Percentiles rank a stretch among this genome's conserved stretches.
Conservation (phyloP, 2,113 vertebrate species). For the Fregetta grallaria region DNA sequence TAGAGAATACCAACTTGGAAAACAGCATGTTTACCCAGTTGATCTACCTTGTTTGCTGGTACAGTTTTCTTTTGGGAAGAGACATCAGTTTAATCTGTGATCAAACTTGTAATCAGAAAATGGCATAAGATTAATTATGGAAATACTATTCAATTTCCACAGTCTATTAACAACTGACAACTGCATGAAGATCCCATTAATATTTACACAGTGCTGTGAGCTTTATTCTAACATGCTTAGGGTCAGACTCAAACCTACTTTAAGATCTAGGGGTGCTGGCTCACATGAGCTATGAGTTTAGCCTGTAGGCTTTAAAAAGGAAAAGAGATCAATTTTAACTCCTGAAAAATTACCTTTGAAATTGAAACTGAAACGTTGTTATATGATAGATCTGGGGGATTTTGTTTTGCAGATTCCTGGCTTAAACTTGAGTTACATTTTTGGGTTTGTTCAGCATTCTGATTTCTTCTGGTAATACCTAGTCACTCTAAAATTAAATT, state of each 20-base stretch:
- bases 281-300: neutral
- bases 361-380: neutral
- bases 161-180: constrained; percentile 69
- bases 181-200: constrained; percentile 54
- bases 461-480: neutral
- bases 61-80: constrained; percentile 23
- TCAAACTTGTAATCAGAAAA: constrained; percentile 73
- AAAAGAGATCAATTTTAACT: neutral
- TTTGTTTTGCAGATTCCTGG: neutral
- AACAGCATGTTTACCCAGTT: neutral
- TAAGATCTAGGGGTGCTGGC: neutral
- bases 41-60: neutral
- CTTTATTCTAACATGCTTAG: constrained; percentile 1
- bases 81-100: constrained; percentile 50
- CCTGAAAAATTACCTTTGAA: neutral
- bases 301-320: neutral
- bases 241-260: neutral
- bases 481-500: neutral
- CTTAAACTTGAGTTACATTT: neutral
- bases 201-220: constrained; percentile 35
- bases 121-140: constrained; percentile 67
- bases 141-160: constrained; percentile 68
- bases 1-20: neutral
- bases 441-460: neutral
- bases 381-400: neutral